Evolutionary conservation across 2,888 invertebrate species (phyloP), one percentile per base, ranked within the genome.

Genomic region (Pyrochroa serraticornis): DNA sequence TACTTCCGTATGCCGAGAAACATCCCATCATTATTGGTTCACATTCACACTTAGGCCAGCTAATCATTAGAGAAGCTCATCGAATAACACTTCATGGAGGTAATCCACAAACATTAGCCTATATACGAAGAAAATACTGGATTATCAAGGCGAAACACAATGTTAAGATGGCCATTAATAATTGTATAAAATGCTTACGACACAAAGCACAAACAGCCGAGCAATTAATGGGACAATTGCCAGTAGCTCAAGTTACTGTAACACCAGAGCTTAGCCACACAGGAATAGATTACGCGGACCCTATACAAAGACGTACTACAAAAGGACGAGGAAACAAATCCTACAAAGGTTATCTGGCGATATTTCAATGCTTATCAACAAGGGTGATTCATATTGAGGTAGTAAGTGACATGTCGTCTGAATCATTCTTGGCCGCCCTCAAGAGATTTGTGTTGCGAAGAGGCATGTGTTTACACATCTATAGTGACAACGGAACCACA

Each of bases 341-440:
- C 3, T 46, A 46, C 9, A 46, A 46, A 36, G 22, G 46, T 7
- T 46, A 46, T 13, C 31, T 33, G n/a, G 44, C 44, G 31, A 33
- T 44, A n/a, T 44, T 44, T 9, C n/a, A 32, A 3, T 12, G 33
- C 72, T 45, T 72, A 1, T 13, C 62, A 0, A 65, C 61, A 1
- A 60, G 65, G 14, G 71, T 70, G 2, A 32, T 70, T 0, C 70
- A 73, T 45, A 9, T 72, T 5, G 68, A 73, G 44, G 31, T 66
- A 7, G 70, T 71, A 0, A 58, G 42, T 6, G 66, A 68, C 39
- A 56, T 67, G 7, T 31, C 67, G 0, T 46, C 69, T 0, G 58
- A 61, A 1, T 49, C 59, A 5, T 74, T 74, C 22, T 6, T 73
- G 0, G 67, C 65, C 0, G 65, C 69, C 0, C 62, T 63, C 31